These are phyloP conservation scores for Arctocebus calabarensis DNA, from an alignment of 2,797 vertebrate species.

Conservation along the genomic window DNA sequence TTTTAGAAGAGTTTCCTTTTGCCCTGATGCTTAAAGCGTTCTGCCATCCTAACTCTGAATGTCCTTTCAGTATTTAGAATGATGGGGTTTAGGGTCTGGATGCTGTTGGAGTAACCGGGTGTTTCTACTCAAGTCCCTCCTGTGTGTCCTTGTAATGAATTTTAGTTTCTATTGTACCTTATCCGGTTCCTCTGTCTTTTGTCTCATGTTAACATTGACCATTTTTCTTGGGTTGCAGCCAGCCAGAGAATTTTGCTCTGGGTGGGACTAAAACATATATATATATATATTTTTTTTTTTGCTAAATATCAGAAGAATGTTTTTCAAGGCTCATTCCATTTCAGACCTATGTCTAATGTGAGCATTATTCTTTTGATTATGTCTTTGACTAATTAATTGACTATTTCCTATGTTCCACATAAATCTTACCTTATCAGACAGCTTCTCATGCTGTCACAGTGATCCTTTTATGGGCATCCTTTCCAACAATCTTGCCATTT, in stretches of 20 bases:
- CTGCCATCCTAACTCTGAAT: not conserved
- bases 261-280: not conserved
- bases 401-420: not conserved
- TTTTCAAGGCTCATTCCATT: not conserved
- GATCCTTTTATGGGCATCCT: not conserved
- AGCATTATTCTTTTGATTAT: not conserved
- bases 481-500: not conserved
- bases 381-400: not conserved
- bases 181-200: not conserved
- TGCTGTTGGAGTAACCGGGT: not conserved
- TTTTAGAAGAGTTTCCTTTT: conserved; percentile 9
- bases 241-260: not conserved
- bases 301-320: not conserved
- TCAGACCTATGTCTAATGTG: not conserved
- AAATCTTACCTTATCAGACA: not conserved
- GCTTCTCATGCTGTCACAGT: not conserved
- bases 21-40: not conserved
- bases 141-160: not conserved
- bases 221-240: not conserved
- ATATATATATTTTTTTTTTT: not conserved
- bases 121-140: not conserved
- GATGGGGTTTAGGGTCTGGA: not conserved
- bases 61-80: not conserved
- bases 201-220: not conserved
- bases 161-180: not conserved